Conservation (phyloP, 1,140 invertebrate species). For the Philotrypesis tridentata region DNA sequence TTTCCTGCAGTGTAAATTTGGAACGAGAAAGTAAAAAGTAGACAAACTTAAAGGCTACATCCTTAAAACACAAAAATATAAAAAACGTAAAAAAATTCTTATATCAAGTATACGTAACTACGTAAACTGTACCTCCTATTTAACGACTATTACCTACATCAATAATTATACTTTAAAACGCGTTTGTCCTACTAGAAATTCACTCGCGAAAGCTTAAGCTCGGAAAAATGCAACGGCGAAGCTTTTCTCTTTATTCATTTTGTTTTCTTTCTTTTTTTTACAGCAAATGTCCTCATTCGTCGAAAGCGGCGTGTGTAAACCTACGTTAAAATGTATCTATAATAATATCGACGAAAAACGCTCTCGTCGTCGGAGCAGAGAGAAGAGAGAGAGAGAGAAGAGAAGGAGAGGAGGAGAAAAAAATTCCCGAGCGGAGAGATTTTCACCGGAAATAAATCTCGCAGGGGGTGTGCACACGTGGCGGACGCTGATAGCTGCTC, state of each 20-base stretch:
- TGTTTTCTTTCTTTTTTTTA: not conserved
- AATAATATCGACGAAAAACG: no score
- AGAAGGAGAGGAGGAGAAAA: not conserved
- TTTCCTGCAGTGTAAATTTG: no score
- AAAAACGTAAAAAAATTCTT: not conserved
- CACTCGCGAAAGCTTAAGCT: slow-evolving; percentile 22
- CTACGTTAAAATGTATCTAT: no score
- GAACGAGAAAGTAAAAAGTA: not conserved
- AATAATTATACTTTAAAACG: not conserved
- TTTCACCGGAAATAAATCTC: slow-evolving; percentile 16
- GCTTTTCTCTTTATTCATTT: not conserved
- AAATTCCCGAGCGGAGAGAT: not conserved
- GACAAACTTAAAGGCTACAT: not conserved
- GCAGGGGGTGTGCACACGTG: not conserved
- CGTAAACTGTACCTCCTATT: not conserved
- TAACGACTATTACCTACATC: slow-evolving; percentile 28
- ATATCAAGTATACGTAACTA: slow-evolving; percentile 8
- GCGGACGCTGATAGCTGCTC: not conserved
- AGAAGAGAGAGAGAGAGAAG: no score
- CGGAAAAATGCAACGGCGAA: slow-evolving; percentile 8
- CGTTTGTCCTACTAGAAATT: not conserved
- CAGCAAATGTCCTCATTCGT: not conserved
- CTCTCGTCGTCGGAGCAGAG: no score
- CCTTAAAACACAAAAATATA: not conserved
- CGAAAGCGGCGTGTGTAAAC: not conserved